These are phyloP conservation scores for Stichodactyla helianthus DNA, from an alignment of 64 coral and sea anemone species.

Conservation along the genomic window DNA sequence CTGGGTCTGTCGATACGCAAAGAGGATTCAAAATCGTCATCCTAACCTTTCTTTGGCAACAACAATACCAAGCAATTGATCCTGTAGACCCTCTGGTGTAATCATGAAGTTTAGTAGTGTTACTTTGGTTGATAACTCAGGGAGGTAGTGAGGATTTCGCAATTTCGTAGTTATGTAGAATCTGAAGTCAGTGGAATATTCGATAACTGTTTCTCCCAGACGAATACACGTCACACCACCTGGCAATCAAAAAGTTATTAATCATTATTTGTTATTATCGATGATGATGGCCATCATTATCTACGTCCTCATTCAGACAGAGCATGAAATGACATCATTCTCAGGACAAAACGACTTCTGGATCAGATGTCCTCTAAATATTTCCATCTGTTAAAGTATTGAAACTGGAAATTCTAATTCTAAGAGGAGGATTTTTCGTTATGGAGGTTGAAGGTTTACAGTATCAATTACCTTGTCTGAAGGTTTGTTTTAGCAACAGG, in stretches of 20 bases:
- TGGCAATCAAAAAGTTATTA: constrained; percentile 17
- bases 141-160: constrained; percentile 95
- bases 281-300: too few species aligned
- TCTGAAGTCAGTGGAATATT: constrained; percentile 93
- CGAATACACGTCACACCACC: constrained; percentile 91
- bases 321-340: too few species aligned
- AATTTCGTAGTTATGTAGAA: constrained; percentile 99
- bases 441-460: not conserved
- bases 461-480: constrained; percentile 77
- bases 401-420: too few species aligned
- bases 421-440: too few species aligned
- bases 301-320: too few species aligned
- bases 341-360: too few species aligned
- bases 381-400: too few species aligned
- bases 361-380: too few species aligned
- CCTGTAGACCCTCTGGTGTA: constrained; percentile 91
- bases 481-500: constrained; percentile 90
- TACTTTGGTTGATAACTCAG: constrained; percentile 95
- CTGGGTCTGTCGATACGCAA: too few species aligned
- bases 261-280: not conserved
- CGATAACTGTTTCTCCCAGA: constrained; percentile 88
- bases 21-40: not conserved
- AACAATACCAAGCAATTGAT: constrained; percentile 94
- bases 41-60: constrained; percentile 93
- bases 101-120: constrained; percentile 99